Evolutionary conservation across 2,888 invertebrate species (phyloP), one percentile per base, ranked within the genome.

Genomic region (Gerris lacustris): DNA sequence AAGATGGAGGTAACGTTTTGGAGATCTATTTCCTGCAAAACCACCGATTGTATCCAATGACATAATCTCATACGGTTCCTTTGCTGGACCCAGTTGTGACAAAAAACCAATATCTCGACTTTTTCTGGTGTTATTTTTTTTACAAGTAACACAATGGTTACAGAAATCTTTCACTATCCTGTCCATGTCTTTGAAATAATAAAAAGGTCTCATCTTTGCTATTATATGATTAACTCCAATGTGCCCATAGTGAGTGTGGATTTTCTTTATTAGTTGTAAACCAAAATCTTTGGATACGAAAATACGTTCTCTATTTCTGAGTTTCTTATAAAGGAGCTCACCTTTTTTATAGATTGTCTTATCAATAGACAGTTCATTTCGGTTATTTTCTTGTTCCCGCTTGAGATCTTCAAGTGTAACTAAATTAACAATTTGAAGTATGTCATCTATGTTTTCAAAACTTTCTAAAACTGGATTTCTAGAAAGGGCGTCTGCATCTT

Each of bases 1-100:
- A 47, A 77, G 67, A 72, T 78, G 78, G 44, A 78, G 44, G 67
- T 77, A 78, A 75, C 68, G 77, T 74, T 78, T 78, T 72, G 76
- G 75, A 6, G 76, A 76, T 63, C 75, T 69, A 44, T 73, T 69
- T 6, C 76, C 76, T 31, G 76, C 76, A 72, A 78, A 75, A 7
- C 77, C 77, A 45, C 77, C 77, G 43, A 78, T 77, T 6, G 77
- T 78, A 68, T 78, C 77, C 6, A 78, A 71, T 6, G 77, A 31
- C 31, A 31, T 70, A 69, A 77, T 77, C 73, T 78, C 76, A 70
- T 75, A 76, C 7, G 77, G 77, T 55, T 75, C 47, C 55, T 70
- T 73, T 6, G 78, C 76, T 6, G 77, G 77, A 17, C 77, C 77
- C 44, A 77, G n/a, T 62, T 15, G 62, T 62, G 15, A 62, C n/a